Evolutionary conservation across 2,797 vertebrate species (phyloP).

Genomic region (Microctenopoma steveboyesi): DNA sequence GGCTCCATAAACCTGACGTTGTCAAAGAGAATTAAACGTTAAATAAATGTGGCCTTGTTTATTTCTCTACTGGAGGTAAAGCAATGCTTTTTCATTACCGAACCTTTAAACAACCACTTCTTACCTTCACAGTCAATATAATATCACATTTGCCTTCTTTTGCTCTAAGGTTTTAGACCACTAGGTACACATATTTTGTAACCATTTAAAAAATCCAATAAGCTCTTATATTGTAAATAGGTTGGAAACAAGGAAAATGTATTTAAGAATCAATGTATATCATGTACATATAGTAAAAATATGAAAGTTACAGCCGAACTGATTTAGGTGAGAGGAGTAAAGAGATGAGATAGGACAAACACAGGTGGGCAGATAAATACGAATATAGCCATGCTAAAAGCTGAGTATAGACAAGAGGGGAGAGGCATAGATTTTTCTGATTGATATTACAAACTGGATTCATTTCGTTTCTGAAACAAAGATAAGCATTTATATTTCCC

Average conservation of each 20-base stretch:
- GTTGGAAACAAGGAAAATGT: conserved; percentile 78
- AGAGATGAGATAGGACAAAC: conserved; percentile 44
- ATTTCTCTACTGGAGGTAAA: conserved; percentile 33
- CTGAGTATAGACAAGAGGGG: conserved; percentile 26
- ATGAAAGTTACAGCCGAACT: conserved; percentile 60
- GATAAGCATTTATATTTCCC: conserved; percentile 45
- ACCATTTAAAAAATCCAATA: conserved; percentile 76
- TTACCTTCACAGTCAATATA: conserved; percentile 47
- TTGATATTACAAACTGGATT: conserved; percentile 39
- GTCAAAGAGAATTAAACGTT: conserved; percentile 37
- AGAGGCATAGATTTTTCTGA: conserved; percentile 34
- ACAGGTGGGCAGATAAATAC: conserved; percentile 33
- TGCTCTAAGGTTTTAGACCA: conserved; percentile 59
- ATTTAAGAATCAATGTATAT: conserved; percentile 87
- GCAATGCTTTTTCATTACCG: conserved; percentile 5
- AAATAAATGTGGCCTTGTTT: conserved; percentile 35
- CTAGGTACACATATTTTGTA: conserved; percentile 70
- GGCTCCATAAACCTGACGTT: conserved; percentile 33
- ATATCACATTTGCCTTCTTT: conserved; percentile 56
- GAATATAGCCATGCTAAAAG: conserved; percentile 31
- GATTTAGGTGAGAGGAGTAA: conserved; percentile 65
- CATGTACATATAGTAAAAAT: conserved; percentile 83
- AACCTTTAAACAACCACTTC: conserved; percentile 42
- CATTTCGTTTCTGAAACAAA: conserved; percentile 31
- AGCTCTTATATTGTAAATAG: conserved; percentile 88